Conservation (phyloP, 2,113 vertebrate genomes). For the Onychostoma macrolepis region DNA sequence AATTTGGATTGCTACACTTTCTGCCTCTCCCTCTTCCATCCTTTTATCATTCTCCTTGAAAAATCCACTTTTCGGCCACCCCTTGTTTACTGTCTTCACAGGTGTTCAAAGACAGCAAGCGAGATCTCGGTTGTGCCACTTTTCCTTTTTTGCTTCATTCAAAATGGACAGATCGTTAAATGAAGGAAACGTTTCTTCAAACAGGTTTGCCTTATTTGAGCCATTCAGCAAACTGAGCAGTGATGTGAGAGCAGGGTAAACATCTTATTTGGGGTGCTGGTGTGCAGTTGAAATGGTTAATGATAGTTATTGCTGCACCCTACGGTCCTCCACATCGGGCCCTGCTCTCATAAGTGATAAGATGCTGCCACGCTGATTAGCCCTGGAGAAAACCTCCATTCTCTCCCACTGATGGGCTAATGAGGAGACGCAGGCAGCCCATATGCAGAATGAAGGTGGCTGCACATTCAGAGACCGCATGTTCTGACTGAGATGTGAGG, state of each 20-base stretch:
- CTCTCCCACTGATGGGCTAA: slow-evolving; percentile 32
- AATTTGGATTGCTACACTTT: not conserved
- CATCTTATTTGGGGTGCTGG: not conserved
- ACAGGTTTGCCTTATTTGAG: not conserved
- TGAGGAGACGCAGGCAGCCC: slow-evolving; percentile 1
- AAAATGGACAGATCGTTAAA: not conserved
- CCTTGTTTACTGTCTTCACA: not conserved
- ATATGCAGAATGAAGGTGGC: slow-evolving; percentile 30
- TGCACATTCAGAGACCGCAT: not conserved
- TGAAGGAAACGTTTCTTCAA: not conserved
- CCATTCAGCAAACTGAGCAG: not conserved
- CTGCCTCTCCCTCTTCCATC: not conserved
- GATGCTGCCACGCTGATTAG: slow-evolving; percentile 13
- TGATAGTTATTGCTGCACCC: not conserved
- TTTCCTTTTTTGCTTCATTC: slow-evolving; percentile 2
- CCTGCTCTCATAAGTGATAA: not conserved
- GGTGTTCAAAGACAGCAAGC: slow-evolving; percentile 8
- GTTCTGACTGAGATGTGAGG: slow-evolving; percentile 7
- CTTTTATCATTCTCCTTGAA: slow-evolving; percentile 9
- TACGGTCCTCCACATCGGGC: not conserved
- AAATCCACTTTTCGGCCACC: not conserved
- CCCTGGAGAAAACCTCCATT: slow-evolving; percentile 11
- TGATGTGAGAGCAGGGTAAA: not conserved
- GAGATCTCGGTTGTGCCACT: not conserved
- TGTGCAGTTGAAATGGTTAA: not conserved